These are phyloP conservation scores for Siphlonurus alternatus DNA, from an alignment of 2,888 invertebrate genomes.

Conservation along the genomic window DNA sequence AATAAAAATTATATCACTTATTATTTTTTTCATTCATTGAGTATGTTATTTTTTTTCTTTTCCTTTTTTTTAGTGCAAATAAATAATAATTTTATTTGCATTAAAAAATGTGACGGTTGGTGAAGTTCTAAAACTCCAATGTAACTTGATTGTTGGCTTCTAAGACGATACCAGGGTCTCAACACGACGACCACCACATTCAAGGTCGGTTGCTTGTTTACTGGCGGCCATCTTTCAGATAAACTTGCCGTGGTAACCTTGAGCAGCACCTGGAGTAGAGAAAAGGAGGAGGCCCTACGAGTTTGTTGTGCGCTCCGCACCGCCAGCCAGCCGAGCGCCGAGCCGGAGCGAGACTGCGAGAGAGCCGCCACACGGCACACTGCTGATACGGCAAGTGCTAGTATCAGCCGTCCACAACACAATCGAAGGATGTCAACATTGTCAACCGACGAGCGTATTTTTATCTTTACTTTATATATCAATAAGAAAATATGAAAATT, in stretches of 20 bases:
- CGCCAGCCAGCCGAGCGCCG: background rate
- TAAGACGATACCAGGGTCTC: background rate
- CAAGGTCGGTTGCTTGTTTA: constrained; percentile 4
- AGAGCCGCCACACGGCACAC: background rate
- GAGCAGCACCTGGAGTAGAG: background rate
- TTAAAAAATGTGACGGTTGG: background rate
- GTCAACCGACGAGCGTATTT: too few species aligned
- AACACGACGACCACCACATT: constrained; percentile 1
- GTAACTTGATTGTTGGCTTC: background rate
- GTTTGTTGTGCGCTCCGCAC: background rate
- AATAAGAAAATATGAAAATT: too few species aligned
- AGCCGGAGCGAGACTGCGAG: background rate
- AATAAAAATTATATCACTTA: too few species aligned
- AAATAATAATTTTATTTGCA: too few species aligned
- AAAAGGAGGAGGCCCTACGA: background rate
- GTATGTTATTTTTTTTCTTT: too few species aligned
- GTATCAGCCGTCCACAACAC: background rate
- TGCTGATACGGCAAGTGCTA: background rate
- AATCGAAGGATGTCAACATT: background rate
- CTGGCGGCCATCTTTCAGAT: constrained; percentile 3
- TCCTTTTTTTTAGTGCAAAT: too few species aligned
- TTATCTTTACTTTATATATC: too few species aligned
- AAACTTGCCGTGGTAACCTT: background rate
- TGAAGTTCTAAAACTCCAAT: background rate
- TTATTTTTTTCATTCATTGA: too few species aligned